Evolutionary conservation across 2,888 invertebrate species (phyloP), one percentile per base, ranked within the genome.

Genomic region (Rhamnusium bicolor): DNA sequence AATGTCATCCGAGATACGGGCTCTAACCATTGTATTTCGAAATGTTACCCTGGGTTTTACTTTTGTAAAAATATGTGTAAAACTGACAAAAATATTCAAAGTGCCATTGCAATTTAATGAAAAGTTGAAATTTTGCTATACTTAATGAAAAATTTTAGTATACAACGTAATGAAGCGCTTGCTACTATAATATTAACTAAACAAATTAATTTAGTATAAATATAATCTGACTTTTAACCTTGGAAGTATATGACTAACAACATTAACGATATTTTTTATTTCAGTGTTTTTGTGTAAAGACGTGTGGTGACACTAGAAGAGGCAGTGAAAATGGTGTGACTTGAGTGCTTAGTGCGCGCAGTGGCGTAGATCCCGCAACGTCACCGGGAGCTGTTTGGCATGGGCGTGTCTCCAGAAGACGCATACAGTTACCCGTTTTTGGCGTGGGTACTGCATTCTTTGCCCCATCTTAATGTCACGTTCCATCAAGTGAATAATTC

Each of bases 401-500:
- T 88, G 87, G 88, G 87, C 83, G 83, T 82, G 76, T 79, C 90
- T 87, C 87, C 89, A 78, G 93, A 93, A 87, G 95, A 94, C 90
- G 92, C 92, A 85, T 96, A 95, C 90, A 92, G 92, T 90, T 93
- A 95, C 90, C 94, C 96, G 89, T 92, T 93, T 86, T 92, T 97
- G 89, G 95, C 96, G 86, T 92, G 93, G 89, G 92, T 96, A 89
- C 93, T 97, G 88, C 97, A 97, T 89, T 91, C 93, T 84, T 91
- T 98, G 90, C 98, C 97, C 77, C 98, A 98, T 90, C 92, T 97
- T 87, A 97, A 98, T 89, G 95, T 97, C 85, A 94, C 95, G 83
- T 93, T 97, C 85, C 95, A 96, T 87, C 92, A 92, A 83, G 96
- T 97, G 89, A 97, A 97, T 89, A 95, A 94, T 86, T 96, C 96